Percentiles rank a stretch among this genome's conserved stretches.
Evolutionary conservation across 2,113 vertebrate genomes (phyloP).

Genomic region (Scalopus aquaticus): DNA sequence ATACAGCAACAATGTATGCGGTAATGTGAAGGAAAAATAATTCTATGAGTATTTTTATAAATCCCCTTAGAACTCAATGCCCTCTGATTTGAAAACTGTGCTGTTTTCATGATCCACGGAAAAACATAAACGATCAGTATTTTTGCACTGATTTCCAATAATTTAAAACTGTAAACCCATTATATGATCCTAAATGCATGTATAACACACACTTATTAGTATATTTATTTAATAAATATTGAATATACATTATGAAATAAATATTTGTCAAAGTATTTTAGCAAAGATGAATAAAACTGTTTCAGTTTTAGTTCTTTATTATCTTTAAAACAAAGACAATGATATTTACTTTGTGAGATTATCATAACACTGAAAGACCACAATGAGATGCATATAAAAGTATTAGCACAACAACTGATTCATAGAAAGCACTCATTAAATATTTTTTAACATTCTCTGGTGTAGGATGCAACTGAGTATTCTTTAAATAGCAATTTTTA

Average conservation of each 20-base stretch:
- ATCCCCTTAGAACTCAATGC: neutral
- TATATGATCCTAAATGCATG: neutral
- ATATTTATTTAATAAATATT: neutral
- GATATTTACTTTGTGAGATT: neutral
- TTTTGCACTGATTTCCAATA: neutral
- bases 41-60: neutral
- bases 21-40: neutral
- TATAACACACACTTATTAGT: neutral
- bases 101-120: neutral
- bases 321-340: slow-evolving; percentile 6
- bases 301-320: neutral
- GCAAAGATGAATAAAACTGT: neutral
- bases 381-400: neutral
- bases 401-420: neutral
- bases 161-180: neutral
- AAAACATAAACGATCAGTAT: neutral
- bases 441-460: neutral
- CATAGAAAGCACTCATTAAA: neutral
- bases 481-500: neutral
- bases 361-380: neutral
- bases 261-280: neutral
- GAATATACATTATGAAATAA: neutral
- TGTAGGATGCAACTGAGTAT: neutral
- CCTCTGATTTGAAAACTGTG: neutral
- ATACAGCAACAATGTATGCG: neutral